Conservation (phyloP, 1,140 invertebrate genomes). For the Hylaeus anthracinus region DNA sequence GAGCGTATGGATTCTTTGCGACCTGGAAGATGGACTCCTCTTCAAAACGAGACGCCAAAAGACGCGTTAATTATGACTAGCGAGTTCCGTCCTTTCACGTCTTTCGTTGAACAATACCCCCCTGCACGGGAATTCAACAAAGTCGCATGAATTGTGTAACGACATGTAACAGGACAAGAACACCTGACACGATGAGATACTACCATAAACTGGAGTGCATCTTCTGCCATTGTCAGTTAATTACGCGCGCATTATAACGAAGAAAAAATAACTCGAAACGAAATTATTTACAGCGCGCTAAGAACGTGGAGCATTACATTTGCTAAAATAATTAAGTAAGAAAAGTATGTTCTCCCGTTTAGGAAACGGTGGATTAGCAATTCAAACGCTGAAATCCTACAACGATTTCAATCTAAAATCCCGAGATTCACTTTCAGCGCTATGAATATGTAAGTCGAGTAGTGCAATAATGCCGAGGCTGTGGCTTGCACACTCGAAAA, state of each 20-base stretch:
- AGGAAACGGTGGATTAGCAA: too few species aligned
- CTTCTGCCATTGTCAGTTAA: conserved; percentile 11
- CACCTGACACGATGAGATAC: background rate
- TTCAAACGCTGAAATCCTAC: too few species aligned
- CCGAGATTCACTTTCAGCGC: too few species aligned
- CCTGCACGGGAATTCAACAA: background rate
- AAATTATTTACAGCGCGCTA: background rate
- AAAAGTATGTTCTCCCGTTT: too few species aligned
- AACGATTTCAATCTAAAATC: too few species aligned
- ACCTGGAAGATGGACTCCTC: background rate
- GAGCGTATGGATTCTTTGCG: too few species aligned
- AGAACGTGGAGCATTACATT: too few species aligned
- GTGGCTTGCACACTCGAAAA: too few species aligned
- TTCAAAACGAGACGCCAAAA: background rate
- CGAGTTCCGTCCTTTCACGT: conserved; percentile 17
- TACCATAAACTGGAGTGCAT: background rate
- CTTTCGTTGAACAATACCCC: conserved; percentile 17
- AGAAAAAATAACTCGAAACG: background rate
- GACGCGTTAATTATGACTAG: conserved; percentile 8
- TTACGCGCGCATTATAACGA: conserved; percentile 11
- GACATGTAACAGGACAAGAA: background rate
- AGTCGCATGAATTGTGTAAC: conserved; percentile 21
- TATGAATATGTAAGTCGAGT: too few species aligned
- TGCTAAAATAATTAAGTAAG: too few species aligned
- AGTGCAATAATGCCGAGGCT: too few species aligned